phyloP scores from a whole-genome alignment of 2,797 vertebrate species.

The Glossophaga mutica region DNA sequence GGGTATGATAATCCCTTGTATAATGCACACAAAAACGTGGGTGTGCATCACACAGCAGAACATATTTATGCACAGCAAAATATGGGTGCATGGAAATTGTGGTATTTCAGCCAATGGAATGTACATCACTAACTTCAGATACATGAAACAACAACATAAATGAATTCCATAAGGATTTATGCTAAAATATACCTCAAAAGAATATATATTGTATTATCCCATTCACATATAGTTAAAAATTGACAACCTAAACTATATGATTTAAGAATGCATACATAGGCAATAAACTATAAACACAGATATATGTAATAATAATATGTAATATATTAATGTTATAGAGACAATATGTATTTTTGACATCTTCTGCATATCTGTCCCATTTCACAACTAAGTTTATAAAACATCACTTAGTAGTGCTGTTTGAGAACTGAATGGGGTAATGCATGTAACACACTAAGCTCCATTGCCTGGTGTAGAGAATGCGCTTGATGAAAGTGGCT shows the following conservation, averaged over 20 bases:
- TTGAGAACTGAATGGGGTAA: not conserved
- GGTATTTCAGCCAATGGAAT: not conserved
- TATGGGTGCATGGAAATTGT: not conserved
- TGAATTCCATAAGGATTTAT: constrained; percentile 18
- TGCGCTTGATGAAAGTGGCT: not conserved
- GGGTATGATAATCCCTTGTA: too few species aligned
- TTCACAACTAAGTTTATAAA: not conserved
- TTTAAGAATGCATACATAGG: not conserved
- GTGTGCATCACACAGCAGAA: too few species aligned
- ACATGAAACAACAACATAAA: not conserved
- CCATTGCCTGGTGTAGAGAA: not conserved
- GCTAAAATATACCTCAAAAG: not conserved
- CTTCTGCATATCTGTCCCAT: not conserved
- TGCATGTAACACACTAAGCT: not conserved
- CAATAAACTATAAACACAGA: constrained; percentile 5
- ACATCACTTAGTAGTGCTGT: not conserved
- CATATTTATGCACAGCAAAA: too few species aligned
- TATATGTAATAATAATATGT: not conserved
- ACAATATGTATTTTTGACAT: constrained; percentile 10
- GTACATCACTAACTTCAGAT: constrained; percentile 1
- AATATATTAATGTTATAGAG: not conserved
- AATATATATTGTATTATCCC: not conserved
- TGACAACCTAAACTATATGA: not conserved
- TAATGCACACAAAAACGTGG: too few species aligned
- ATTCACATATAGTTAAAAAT: not conserved